Conservation (phyloP, 2,888 invertebrate species). For the Tineola bisselliella region DNA sequence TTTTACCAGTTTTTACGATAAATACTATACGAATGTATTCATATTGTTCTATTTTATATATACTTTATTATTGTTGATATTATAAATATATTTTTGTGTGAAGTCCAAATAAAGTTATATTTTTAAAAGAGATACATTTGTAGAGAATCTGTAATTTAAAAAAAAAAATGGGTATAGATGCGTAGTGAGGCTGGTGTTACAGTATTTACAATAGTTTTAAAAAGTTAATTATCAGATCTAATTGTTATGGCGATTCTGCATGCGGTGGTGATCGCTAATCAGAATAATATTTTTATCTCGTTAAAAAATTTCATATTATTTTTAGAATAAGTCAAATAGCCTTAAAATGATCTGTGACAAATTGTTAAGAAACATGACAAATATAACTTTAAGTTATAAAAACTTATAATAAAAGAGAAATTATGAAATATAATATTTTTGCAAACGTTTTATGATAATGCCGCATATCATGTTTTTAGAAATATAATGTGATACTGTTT, state of each 20-base stretch:
- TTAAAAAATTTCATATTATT: not conserved
- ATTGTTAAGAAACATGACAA: not conserved
- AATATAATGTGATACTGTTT: slow-evolving; percentile 1
- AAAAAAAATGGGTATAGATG: too few relatives aligned
- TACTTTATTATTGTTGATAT: too few relatives aligned
- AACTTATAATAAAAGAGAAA: not conserved
- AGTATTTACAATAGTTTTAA: not conserved
- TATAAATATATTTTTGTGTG: too few relatives aligned
- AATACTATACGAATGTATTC: too few relatives aligned
- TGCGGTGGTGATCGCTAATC: not conserved
- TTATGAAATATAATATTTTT: not conserved
- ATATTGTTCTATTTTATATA: too few relatives aligned
- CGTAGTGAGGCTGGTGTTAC: not conserved
- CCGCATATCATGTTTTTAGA: slow-evolving; percentile 4
- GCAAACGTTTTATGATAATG: not conserved
- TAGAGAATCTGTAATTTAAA: too few relatives aligned
- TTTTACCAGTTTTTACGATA: too few relatives aligned
- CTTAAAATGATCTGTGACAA: slow-evolving; percentile 7
- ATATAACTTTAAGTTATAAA: not conserved
- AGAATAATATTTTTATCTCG: not conserved
- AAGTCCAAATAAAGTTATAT: too few relatives aligned
- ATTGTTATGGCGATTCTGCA: not conserved
- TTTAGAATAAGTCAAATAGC: not conserved
- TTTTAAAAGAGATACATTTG: too few relatives aligned
- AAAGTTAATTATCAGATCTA: not conserved